Base-by-base conservation (phyloP, 2,797 vertebrate species). In the Prionace glauca region DNA sequence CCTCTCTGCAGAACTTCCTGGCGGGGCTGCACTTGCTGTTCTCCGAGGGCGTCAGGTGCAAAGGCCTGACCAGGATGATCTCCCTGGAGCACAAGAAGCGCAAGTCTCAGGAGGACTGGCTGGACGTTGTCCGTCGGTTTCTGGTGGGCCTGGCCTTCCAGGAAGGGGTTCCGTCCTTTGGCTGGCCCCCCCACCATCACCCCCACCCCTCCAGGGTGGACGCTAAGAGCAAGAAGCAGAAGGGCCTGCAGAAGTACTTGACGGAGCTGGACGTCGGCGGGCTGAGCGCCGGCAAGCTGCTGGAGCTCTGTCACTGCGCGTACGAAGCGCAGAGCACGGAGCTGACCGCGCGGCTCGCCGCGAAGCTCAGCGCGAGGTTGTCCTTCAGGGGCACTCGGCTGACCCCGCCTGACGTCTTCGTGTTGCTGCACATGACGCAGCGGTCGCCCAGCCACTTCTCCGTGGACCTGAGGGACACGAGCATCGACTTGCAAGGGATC, bases 301-400 rank as follows among this genome's bases (percentile, higher is more conserved):
- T 99, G 60, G 98, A 99, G 96, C 97, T 98, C 5, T 98, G 98
- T 56, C 98, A 98, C 96, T 99, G 98, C 22, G 96, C 98, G 92
- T 98, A 98, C 0, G 99, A 99, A 96, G 97, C 97, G 0, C 95
- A 96, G 60, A 97, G 96, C 0, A n/a, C 32, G 0, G 96, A 96
- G 9, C 97, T 98, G 16, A 96, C 97, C 95, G 96, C 96, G 95
- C 97, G 98, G 0, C 96, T 98, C 95, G 97, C 97, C 0, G 96
- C 96, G 14, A 98, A 97, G 79, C 97, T 99, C 0, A 97, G 98
- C 0, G 96, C 97, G 16, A 95, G 96, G 36, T 96, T 99, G 26
- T 98, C 98, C 1, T 99, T 99, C 97, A 96, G 96, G 45, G 97
- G 98, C 3, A 95, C 98, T 12, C 96, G 96, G 18, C 98, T 99